Evolutionary conservation across 2,797 vertebrate species (phyloP), one percentile per base, ranked within the genome.

Genomic region (Xenopus petersii): DNA sequence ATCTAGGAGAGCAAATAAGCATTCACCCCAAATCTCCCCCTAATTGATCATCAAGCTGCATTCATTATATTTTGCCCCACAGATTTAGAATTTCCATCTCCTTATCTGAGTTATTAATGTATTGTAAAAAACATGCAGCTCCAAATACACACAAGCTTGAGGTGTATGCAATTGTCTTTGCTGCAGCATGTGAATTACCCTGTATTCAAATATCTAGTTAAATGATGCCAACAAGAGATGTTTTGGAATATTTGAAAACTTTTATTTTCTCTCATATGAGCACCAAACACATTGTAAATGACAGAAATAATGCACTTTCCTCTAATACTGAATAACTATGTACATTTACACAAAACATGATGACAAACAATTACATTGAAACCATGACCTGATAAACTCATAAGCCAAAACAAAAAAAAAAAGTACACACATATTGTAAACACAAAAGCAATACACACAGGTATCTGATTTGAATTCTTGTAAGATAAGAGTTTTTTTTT

Each of bases 201-300:
- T 30, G 26, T 30, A 30, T 30, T 30, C 26, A 30, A 30, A 30
- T 30, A 2, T 30, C 26, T 30, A 30, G 26, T 30, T 30, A 30
- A 30, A 30, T 30, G 26, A 30, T 30, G 51, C 15, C 5, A 55
- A 13, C 15, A 13, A 59, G 21, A 7, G 24, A 24, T 21, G 13
- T 5, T 81, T 84, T 86, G 4, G 54, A 83, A 85, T 90, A 92
- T 87, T 89, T 83, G 88, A 93, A 93, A 91, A 91, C 83, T 90
- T 42, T 93, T 92, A 91, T 91, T 93, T 77, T 76, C 90, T 91
- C 89, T 91, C 89, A 91, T 91, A 90, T 93, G 91, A 93, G 91
- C 91, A 93, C 91, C 90, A 91, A 42, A 90, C 92, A 91, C 91
- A 89, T 86, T 80, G 83, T 86, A 89, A 92, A 88, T 82, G 87